Conservation (phyloP, 2,888 invertebrate species). For the Pristionchus japonicus region DNA sequence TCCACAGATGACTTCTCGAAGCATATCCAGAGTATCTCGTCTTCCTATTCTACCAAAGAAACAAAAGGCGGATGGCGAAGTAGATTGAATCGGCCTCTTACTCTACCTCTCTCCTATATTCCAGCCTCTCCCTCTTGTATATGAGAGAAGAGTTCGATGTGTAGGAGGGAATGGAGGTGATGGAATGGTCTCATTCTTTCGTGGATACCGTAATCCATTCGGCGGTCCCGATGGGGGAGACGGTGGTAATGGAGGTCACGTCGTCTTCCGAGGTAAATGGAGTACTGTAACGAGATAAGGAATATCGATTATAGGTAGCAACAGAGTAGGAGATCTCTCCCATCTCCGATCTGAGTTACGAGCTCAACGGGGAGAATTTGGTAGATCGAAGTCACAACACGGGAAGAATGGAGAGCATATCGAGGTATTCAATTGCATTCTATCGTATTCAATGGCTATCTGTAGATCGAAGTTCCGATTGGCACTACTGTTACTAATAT, state of each 20-base stretch:
- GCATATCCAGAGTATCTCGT: conserved; percentile 26
- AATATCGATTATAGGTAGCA: background rate
- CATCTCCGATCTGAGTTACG: conserved; percentile 59
- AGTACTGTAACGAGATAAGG: background rate
- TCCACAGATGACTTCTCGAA: conserved; percentile 29
- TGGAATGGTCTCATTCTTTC: conserved; percentile 89
- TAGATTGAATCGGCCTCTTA: background rate
- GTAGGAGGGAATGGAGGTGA: conserved; percentile 92
- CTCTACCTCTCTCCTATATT: background rate
- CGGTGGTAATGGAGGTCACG: conserved; percentile 83
- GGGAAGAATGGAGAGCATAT: conserved; percentile 62
- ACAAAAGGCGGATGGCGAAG: conserved; percentile 60
- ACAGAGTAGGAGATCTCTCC: conserved; percentile 62
- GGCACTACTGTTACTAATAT: conserved; percentile 58
- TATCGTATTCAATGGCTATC: background rate
- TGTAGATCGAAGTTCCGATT: conserved; percentile 53
- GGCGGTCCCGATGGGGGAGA: conserved; percentile 97
- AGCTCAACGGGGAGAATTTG: conserved; percentile 66
- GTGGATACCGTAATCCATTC: conserved; percentile 85
- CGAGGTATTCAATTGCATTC: background rate
- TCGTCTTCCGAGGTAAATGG: conserved; percentile 62
- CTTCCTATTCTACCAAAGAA: conserved; percentile 60
- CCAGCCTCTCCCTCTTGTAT: conserved; percentile 66
- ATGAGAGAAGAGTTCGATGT: conserved; percentile 75
- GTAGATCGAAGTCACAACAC: conserved; percentile 62